A percentile compares a stretch with the other conserved stretches of the same genome.
phyloP scores from a whole-genome alignment of 1,140 invertebrate genomes.

The Lasioglossum baleicum region DNA sequence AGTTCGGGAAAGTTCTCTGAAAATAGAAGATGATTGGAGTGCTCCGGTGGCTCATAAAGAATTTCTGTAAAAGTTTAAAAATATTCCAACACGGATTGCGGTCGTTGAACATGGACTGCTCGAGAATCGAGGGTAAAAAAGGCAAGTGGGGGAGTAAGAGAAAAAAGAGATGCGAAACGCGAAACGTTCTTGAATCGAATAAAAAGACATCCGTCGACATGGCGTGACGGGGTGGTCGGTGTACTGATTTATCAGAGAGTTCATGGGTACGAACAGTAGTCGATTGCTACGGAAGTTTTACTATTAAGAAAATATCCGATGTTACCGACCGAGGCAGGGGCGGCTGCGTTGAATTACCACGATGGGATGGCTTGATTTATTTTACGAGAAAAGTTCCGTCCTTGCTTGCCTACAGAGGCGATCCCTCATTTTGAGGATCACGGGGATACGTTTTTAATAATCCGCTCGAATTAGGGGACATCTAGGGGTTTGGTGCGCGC shows the following conservation, averaged over 20 bases:
- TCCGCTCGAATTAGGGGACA: constrained; percentile 54
- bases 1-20: background rate
- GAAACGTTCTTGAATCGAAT: background rate
- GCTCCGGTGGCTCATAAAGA: background rate
- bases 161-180: background rate
- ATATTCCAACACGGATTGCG: too few species aligned
- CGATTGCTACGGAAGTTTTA: constrained; percentile 30
- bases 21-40: background rate
- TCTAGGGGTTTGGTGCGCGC: background rate
- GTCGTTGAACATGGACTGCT: too few species aligned
- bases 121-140: too few species aligned
- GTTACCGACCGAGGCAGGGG: constrained; percentile 55
- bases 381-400: constrained; percentile 67
- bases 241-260: constrained; percentile 59
- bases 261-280: constrained; percentile 56
- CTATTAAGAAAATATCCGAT: constrained; percentile 69
- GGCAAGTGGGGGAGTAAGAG: background rate
- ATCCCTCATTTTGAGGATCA: constrained; percentile 57
- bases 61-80: background rate
- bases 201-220: background rate
- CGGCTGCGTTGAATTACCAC: constrained; percentile 62
- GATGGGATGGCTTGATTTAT: constrained; percentile 60
- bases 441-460: constrained; percentile 64
- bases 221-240: background rate
- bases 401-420: constrained; percentile 38